Conservation (phyloP, 2,797 vertebrate genomes). For the Acrossocheilus fasciatus region DNA sequence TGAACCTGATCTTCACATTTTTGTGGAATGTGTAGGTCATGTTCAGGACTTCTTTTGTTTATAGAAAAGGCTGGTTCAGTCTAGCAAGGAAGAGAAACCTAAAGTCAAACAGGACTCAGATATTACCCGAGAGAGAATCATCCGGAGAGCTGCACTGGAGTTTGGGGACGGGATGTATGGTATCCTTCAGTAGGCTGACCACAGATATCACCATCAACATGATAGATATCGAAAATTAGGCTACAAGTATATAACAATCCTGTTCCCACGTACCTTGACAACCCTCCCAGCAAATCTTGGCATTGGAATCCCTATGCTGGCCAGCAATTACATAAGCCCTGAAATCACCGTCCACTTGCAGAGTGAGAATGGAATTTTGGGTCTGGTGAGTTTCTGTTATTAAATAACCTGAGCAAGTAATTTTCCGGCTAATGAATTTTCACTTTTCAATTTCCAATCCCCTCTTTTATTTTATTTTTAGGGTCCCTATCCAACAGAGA, state of each 20-base stretch:
- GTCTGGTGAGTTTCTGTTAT: constrained; percentile 78
- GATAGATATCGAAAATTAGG: neutral
- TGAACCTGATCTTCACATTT: neutral
- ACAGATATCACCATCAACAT: neutral
- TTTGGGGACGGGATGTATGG: constrained; percentile 90
- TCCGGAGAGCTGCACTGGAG: constrained; percentile 84
- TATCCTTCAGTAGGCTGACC: constrained; percentile 76
- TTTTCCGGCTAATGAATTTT: neutral
- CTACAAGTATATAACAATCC: neutral
- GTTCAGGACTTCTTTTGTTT: neutral
- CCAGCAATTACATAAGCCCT: constrained; percentile 87
- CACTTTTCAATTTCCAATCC: neutral
- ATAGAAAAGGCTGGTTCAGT: constrained; percentile 79
- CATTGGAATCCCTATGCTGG: constrained; percentile 87
- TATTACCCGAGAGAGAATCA: constrained; percentile 83
- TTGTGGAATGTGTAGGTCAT: neutral
- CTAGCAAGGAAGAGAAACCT: constrained; percentile 67
- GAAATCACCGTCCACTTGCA: constrained; percentile 87
- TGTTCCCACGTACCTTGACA: constrained; percentile 52
- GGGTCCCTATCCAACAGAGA: constrained; percentile 85
- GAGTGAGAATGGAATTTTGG: constrained; percentile 88
- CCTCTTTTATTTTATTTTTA: constrained; percentile 52
- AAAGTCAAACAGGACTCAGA: constrained; percentile 76
- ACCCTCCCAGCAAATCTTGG: constrained; percentile 82
- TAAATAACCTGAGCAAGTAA: neutral